A percentile compares a stretch with the other conserved stretches of the same genome.
Evolutionary conservation across 2,113 vertebrate genomes (phyloP).

Genomic region (Tricholaema leucomelas): DNA sequence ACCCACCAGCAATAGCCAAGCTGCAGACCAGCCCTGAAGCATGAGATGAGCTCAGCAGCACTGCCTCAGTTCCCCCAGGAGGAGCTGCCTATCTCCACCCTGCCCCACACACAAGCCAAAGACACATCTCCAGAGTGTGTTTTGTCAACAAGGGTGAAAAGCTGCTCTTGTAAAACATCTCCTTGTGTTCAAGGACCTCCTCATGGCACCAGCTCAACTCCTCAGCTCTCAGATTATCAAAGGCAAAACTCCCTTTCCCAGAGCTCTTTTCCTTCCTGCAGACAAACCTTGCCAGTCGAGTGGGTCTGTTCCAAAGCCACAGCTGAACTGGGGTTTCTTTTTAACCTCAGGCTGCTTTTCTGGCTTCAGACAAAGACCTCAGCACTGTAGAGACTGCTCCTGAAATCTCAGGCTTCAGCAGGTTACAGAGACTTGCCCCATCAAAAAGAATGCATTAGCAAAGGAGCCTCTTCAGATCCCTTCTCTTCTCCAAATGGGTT

Average conservation of each 20-base stretch:
- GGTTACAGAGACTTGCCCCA: neutral
- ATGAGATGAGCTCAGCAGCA: neutral
- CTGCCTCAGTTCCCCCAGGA: neutral
- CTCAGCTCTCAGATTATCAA: neutral
- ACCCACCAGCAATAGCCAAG: neutral
- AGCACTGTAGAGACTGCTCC: neutral
- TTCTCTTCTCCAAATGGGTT: neutral
- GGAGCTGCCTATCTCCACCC: neutral
- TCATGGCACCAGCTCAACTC: neutral
- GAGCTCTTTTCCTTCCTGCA: neutral
- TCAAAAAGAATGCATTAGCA: neutral
- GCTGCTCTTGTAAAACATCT: neutral
- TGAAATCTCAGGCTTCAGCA: neutral
- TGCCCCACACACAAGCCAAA: neutral
- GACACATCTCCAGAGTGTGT: neutral
- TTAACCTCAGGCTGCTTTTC: neutral
- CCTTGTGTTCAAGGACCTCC: neutral
- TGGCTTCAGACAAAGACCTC: neutral
- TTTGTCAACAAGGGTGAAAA: neutral
- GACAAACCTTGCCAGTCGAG: neutral
- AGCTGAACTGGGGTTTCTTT: neutral
- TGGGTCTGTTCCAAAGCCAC: neutral
- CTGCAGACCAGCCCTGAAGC: neutral
- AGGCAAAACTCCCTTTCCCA: neutral
- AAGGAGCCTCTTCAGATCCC: neutral